Percentiles rank a stretch among this genome's conserved stretches.
phyloP scores from a whole-genome alignment of 2,888 invertebrate species.

The Sicus ferrugineus region DNA sequence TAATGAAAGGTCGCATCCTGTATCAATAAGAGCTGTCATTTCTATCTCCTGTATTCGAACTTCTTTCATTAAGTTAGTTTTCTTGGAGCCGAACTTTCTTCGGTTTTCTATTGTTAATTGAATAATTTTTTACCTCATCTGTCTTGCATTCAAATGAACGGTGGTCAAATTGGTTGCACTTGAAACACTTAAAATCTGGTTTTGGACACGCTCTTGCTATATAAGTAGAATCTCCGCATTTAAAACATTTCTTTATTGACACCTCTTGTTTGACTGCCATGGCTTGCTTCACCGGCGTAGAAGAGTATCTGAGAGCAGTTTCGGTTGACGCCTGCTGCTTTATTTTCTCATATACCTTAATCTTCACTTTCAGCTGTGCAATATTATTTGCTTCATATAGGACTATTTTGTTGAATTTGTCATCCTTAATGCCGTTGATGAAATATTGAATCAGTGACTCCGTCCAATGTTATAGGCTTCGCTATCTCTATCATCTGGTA shows the following conservation, averaged over 20 bases:
- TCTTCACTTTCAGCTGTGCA: conserved; percentile 29
- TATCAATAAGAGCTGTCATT: conserved; percentile 12
- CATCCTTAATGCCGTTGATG: conserved; percentile 33
- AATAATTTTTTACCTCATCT: neutral
- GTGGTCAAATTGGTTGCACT: conserved; percentile 7
- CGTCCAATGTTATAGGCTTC: conserved; percentile 31
- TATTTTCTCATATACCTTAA: conserved; percentile 31
- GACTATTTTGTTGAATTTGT: conserved; percentile 33
- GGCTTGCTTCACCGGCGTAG: neutral
- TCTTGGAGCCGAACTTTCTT: neutral
- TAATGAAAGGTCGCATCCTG: conserved; percentile 19
- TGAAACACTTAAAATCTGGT: conserved; percentile 9
- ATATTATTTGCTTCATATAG: conserved; percentile 34
- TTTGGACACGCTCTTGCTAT: neutral
- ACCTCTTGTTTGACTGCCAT: neutral
- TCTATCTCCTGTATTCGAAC: neutral
- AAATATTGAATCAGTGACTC: conserved; percentile 35
- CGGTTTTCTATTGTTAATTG: neutral
- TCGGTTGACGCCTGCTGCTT: conserved; percentile 29
- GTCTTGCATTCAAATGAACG: conserved; percentile 14
- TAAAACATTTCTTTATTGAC: conserved; percentile 10
- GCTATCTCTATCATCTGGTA: conserved; percentile 34
- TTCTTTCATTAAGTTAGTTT: conserved; percentile 7
- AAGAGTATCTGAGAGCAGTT: neutral
- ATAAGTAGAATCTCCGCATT: conserved; percentile 1